Percentiles rank a stretch among this genome's conserved stretches.
Evolutionary conservation across 2,888 invertebrate species (phyloP).

Genomic region (Nasonia oneida): DNA sequence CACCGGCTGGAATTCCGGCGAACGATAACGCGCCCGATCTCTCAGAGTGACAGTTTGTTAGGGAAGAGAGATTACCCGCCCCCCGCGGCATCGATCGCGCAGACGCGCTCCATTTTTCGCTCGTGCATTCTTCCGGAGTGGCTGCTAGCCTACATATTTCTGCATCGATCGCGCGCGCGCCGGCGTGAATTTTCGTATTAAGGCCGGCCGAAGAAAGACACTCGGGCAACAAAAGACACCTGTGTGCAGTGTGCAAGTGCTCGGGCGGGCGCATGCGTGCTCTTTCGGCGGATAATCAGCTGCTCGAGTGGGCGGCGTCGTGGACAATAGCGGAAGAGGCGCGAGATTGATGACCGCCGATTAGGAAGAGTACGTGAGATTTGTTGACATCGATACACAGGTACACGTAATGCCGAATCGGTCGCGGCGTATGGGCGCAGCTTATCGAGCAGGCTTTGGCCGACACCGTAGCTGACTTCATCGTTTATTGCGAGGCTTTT

Average conservation of each 20-base stretch:
- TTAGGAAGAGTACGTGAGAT: neutral
- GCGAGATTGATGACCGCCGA: neutral
- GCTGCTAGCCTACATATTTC: neutral
- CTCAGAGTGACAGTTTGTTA: neutral
- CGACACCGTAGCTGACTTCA: neutral
- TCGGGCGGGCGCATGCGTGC: neutral
- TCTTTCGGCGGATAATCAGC: neutral
- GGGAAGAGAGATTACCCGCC: neutral
- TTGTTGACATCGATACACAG: neutral
- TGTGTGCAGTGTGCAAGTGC: neutral
- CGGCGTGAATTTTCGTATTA: constrained; percentile 4
- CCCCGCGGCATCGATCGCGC: neutral
- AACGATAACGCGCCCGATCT: neutral
- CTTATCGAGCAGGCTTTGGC: neutral
- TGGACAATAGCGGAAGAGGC: neutral
- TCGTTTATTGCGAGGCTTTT: neutral
- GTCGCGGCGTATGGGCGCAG: neutral
- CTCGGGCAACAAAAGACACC: neutral
- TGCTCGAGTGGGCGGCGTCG: neutral
- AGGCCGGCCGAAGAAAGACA: neutral
- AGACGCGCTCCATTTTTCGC: neutral
- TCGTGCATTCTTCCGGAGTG: neutral
- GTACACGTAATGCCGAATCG: too few relatives aligned
- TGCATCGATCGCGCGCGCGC: neutral
- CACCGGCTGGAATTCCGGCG: neutral